phyloP scores from a whole-genome alignment of 2,888 invertebrate species.

The Pteria penguin region DNA sequence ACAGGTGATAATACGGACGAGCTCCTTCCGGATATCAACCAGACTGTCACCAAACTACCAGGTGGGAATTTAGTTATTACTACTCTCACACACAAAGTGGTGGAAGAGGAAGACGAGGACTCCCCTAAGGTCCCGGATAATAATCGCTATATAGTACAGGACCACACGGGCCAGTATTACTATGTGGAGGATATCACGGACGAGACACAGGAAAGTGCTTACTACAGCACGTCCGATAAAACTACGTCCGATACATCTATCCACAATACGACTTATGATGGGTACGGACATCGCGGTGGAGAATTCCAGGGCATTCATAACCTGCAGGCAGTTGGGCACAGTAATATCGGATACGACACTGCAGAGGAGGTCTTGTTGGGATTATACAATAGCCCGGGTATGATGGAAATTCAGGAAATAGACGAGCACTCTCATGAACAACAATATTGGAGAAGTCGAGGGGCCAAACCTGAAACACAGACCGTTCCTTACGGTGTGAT shows the following conservation, averaged over 20 bases:
- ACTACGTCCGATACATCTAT: conserved; percentile 36
- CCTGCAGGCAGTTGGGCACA: conserved; percentile 50
- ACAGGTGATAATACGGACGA: conserved; percentile 56
- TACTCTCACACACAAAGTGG: conserved; percentile 58
- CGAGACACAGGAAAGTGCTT: conserved; percentile 60
- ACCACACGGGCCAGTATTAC: conserved; percentile 62
- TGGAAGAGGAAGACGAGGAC: conserved; percentile 55
- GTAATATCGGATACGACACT: conserved; percentile 52
- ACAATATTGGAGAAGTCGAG: background rate
- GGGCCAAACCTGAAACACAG: background rate
- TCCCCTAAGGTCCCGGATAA: conserved; percentile 14
- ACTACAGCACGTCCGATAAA: conserved; percentile 51
- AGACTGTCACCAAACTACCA: conserved; percentile 57
- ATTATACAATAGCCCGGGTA: conserved; percentile 49
- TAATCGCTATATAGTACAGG: conserved; percentile 52
- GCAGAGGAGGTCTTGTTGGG: conserved; percentile 59
- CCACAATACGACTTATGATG: conserved; percentile 46
- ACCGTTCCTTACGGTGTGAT: conserved; percentile 23
- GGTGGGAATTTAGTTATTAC: conserved; percentile 63
- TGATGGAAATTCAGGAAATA: conserved; percentile 47
- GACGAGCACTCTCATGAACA: conserved; percentile 43
- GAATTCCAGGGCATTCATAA: conserved; percentile 52
- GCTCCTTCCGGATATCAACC: conserved; percentile 60
- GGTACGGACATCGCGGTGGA: conserved; percentile 46
- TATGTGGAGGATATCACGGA: conserved; percentile 65